Percentiles rank a stretch among this genome's conserved stretches.
Evolutionary conservation across 2,888 invertebrate genomes (phyloP).

Genomic region (Xiphydria camelus): DNA sequence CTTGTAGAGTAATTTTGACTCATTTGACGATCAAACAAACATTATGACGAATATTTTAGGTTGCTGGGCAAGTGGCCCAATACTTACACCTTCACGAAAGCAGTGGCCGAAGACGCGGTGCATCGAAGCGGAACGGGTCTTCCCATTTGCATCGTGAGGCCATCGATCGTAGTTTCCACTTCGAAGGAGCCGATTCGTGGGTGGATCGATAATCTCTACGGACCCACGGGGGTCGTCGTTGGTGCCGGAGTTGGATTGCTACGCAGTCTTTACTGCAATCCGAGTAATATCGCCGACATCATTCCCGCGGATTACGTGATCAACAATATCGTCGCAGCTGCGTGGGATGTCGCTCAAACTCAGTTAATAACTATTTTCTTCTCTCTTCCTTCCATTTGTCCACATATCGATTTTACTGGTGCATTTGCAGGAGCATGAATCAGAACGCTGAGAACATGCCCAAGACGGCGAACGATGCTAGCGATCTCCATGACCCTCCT

Average conservation of each 20-base stretch:
- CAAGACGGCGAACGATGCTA: not conserved
- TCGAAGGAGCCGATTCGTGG: constrained; percentile 58
- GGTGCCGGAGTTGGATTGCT: constrained; percentile 66
- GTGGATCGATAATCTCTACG: constrained; percentile 75
- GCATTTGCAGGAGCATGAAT: constrained; percentile 1
- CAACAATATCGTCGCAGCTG: constrained; percentile 65
- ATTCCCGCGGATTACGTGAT: constrained; percentile 72
- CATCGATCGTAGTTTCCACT: constrained; percentile 64
- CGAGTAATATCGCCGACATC: constrained; percentile 64
- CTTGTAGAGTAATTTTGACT: not conserved
- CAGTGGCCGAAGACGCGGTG: constrained; percentile 69
- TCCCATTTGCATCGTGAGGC: constrained; percentile 70
- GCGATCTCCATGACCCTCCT: constrained; percentile 58
- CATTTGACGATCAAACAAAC: not conserved
- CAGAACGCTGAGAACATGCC: constrained; percentile 7
- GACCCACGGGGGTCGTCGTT: constrained; percentile 64
- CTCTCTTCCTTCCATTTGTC: not conserved
- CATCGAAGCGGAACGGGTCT: constrained; percentile 61
- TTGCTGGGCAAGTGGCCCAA: constrained; percentile 66
- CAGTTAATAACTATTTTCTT: constrained; percentile 29
- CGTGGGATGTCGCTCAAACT: constrained; percentile 59
- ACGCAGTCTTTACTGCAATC: constrained; percentile 62
- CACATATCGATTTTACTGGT: not conserved
- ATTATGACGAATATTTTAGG: constrained; percentile 45
- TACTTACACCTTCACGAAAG: constrained; percentile 75